Evolutionary conservation across 2,797 vertebrate genomes (phyloP), one percentile per base, ranked within the genome.

Genomic region (Sebastes nivosus): DNA sequence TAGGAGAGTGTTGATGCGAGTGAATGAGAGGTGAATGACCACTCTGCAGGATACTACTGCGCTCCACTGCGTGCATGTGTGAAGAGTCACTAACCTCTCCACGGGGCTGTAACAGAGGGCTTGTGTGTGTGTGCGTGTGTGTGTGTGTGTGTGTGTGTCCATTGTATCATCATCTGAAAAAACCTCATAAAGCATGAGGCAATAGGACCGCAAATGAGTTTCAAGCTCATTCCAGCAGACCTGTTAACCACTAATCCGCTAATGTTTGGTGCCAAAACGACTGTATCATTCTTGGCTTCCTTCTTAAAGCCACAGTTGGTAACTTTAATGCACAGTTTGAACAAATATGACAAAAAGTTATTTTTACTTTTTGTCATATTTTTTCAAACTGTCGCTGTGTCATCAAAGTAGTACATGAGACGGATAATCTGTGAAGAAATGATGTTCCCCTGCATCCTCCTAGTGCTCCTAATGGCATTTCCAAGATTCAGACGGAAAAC

Each of bases 61-160:
- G 67, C 77, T 82, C 70, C 77, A 72, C 83, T 76, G 83, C 75
- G 42, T 80, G 72, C 67, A 52, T 71, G 79, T 82, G 69, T 70
- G 65, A 72, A 54, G 73, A 82, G 76, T 80, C 77, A 67, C 79
- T 84, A 58, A 85, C 73, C 82, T 72, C 80, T 85, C 70, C 34
- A 67, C 25, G 1, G 80, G 74, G 52, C 36, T 59, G 61, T 46
- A 73, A 67, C 46, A 30, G 13, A 34, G 72, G 27, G 8, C 10
- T 6, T 36, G 34, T 64, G 46, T 80, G 30, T 54, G 20, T 55
- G 67, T 38, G 57, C 29, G 57, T 20, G 12, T n/a, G 24, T 34
- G 34, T 64, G 57, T 80, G 30, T 54, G 20, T 52, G 65, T 73
- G 59, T 38, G 58, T 57, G 8, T 38, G 24, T 42, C 12, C 16